Evolutionary conservation across 2,113 vertebrate species (phyloP).

Genomic region (Rhegmatorhina hoffmannsi): DNA sequence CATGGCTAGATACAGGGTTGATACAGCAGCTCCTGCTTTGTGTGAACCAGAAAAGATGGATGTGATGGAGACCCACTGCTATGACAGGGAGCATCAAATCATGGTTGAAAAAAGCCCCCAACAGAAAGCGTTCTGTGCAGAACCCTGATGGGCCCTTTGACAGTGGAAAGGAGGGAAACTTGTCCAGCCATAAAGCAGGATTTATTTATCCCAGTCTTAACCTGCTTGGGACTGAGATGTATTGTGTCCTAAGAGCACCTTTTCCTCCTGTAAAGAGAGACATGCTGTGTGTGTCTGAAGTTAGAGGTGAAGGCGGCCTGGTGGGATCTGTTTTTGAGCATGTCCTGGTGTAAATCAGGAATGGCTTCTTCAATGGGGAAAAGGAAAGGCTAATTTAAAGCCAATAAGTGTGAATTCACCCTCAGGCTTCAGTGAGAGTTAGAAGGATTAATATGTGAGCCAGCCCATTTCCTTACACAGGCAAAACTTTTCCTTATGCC

Average conservation of each 20-base stretch:
- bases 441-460: background rate
- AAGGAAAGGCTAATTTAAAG: slow-evolving; percentile 31
- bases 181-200: accelerated
- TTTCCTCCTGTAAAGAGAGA: background rate
- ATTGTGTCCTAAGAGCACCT: background rate
- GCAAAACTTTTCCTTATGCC: background rate
- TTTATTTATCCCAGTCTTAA: background rate
- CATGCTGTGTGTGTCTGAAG: background rate
- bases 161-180: background rate
- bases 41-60: background rate
- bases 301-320: background rate
- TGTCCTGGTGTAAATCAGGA: background rate
- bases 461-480: background rate
- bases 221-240: background rate
- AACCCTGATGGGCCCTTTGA: accelerated
- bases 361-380: background rate
- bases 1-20: background rate
- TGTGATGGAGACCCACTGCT: accelerated
- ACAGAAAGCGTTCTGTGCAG: background rate
- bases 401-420: background rate
- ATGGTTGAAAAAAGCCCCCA: background rate
- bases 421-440: background rate
- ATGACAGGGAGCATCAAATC: background rate
- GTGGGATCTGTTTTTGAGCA: background rate
- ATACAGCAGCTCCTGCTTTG: background rate